Base-by-base conservation (phyloP, 2,797 vertebrate genomes). In the Phaenicophaeus curvirostris region DNA sequence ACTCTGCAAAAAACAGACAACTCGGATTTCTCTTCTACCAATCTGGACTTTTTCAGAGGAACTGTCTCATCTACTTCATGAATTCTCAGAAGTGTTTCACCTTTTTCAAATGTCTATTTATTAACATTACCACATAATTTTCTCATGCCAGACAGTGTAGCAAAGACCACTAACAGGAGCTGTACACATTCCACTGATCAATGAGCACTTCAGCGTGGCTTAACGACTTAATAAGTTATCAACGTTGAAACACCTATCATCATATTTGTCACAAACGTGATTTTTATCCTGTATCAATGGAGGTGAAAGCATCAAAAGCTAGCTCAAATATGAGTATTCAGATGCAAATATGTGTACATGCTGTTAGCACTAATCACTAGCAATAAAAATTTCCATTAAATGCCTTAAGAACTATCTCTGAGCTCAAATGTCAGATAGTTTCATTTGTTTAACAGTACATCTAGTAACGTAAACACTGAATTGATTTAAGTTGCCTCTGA, bases 41-140 rank as follows among this genome's bases (percentile, higher is more conserved):
- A 55, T 58, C 39, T 58, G 39, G 37, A 84, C 23, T 53, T 35
- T 63, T 73, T 39, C 11, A 84, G 48, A 89, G 59, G 21, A 72
- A 57, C 19, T 41, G 8, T 41, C 58, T 96, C 31, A 53, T 61
- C 61, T 88, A 42, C 35, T 79, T 21, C 73, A 87, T 63, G n/a
- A 94, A 90, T 72, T 83, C 53, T 57, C 48, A 83, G 58, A 79
- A 72, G 30, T 62, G 35, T 33, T 85, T 86, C 21, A 55, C 44
- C 19, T 88, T 94, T 95, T 91, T 33, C 78, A 76, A 94, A 84
- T 65, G 14, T 59, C 53, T 48, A 21, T 86, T 95, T 95, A 80
- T 87, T 93, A 84, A 61, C 68, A 37, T 85, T 48, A 95, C 57
- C 67, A 95, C 65, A 68, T 67, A 76, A 93, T 58, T 88, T 85